Evolutionary conservation across 2,797 vertebrate genomes (phyloP).

Genomic region (Erpetoichthys calabaricus): DNA sequence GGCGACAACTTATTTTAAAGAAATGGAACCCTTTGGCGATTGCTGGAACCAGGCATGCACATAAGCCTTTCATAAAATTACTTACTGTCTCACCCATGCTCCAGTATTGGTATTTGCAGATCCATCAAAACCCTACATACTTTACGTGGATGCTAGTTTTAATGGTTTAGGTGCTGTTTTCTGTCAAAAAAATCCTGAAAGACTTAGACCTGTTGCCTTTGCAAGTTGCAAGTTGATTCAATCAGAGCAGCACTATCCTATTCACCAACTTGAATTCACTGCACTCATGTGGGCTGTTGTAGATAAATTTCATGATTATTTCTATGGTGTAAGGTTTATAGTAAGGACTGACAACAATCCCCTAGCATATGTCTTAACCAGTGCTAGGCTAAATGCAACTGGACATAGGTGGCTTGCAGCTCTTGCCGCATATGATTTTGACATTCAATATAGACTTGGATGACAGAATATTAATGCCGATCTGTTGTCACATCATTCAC

Average conservation of each 20-base stretch:
- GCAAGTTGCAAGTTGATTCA: not conserved
- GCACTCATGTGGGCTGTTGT: not conserved
- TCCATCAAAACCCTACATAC: not conserved
- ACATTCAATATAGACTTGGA: not conserved
- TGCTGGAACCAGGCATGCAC: too few relatives aligned
- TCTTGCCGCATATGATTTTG: not conserved
- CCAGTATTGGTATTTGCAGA: not conserved
- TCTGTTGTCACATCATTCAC: not conserved
- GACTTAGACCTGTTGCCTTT: not conserved
- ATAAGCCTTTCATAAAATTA: too few relatives aligned
- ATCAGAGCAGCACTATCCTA: not conserved
- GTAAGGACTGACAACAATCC: not conserved
- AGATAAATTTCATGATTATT: not conserved
- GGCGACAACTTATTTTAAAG: too few relatives aligned
- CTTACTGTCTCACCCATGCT: too few relatives aligned
- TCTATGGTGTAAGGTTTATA: not conserved
- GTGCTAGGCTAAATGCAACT: too few relatives aligned
- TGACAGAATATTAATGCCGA: not conserved
- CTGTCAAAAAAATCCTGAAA: too few relatives aligned
- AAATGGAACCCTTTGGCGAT: too few relatives aligned
- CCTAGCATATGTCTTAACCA: too few relatives aligned
- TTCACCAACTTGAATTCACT: not conserved
- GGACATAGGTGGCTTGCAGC: not conserved
- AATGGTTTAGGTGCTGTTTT: too few relatives aligned
- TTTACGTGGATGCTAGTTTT: too few relatives aligned